Base-by-base conservation (phyloP, 2,797 vertebrate species). In the Odontamblyopus lacepedii region DNA sequence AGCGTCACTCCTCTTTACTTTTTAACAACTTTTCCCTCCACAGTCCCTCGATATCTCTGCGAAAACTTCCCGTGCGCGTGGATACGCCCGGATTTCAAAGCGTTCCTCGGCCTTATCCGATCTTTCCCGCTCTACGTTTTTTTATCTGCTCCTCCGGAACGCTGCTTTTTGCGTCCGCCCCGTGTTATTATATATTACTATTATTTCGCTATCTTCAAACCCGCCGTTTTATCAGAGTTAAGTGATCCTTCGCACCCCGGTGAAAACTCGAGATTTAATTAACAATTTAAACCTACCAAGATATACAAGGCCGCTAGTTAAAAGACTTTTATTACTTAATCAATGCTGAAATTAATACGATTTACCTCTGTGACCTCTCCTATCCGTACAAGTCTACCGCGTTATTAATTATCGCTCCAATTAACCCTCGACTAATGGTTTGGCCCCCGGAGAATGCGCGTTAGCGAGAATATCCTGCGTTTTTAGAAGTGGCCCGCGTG, bases 321-420 rank as follows among this genome's bases (percentile, higher is more conserved):
- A 91, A 90, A 92, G 87, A 90, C 87, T 85, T 89, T 92, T 93
- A 93, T 91, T 91, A 90, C 88, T 92, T 92, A 92, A 93, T 93
- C 91, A 92, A 92, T 92, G 88, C 90, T 90, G 88, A 92, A 90
- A 92, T 92, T 88, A 92, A 91, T 92, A 91, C 87, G 88, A 90
- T 93, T 92, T 93, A 90, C 89, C 88, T 89, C 89, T 79, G 64
- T 87, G 83, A 89, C 87, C 89, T 71, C 86, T 87, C 81, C 73
- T 85, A 29, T 84, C 87, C 87, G 69, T 72, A 77, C 59, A 67
- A 44, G 69, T 88, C 82, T 86, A 78, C 85, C 78, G 78, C 86
- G 85, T 90, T 90, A 91, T 91, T 91, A 90, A 91, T 92, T 90
- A 89, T 87, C 88, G 88, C 86, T 88, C 86, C 88, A 90, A 91